Evolutionary conservation across 2,113 vertebrate species (phyloP).

Genomic region (Pituophis catenifer): DNA sequence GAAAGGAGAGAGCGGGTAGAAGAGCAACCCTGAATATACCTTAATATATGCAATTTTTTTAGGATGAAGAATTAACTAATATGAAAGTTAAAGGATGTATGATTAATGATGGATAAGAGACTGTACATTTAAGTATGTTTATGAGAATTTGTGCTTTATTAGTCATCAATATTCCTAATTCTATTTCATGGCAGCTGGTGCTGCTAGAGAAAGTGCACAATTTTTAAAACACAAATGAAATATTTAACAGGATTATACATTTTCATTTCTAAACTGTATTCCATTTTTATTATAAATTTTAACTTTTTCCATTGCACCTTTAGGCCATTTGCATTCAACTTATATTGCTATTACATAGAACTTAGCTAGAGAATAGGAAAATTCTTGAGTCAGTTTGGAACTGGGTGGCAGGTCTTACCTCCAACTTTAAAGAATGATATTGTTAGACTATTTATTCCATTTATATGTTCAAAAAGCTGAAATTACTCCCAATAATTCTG

Average conservation of each 20-base stretch:
- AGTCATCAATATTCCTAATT: not conserved
- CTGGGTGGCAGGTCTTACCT: not conserved
- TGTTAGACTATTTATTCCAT: not conserved
- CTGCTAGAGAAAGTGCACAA: not conserved
- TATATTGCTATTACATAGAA: not conserved
- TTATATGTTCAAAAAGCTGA: not conserved
- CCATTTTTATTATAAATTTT: not conserved
- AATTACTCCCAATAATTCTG: not conserved
- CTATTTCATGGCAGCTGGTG: not conserved
- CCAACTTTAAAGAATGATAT: not conserved
- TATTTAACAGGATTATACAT: not conserved
- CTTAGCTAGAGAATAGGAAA: not conserved
- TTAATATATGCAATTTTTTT: no score
- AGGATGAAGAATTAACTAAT: no score
- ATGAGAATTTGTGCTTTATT: not conserved
- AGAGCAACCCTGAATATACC: no score
- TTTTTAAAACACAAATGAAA: not conserved
- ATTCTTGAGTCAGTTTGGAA: not conserved
- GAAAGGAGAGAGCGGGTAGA: no score
- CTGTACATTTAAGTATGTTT: no score
- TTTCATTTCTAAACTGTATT: not conserved
- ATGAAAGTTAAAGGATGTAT: no score
- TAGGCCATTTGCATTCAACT: not conserved
- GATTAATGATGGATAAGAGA: no score
- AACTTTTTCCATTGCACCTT: not conserved